These are phyloP conservation scores for Trachurus trachurus DNA, from an alignment of 2,797 vertebrate species.

Conservation along the genomic window DNA sequence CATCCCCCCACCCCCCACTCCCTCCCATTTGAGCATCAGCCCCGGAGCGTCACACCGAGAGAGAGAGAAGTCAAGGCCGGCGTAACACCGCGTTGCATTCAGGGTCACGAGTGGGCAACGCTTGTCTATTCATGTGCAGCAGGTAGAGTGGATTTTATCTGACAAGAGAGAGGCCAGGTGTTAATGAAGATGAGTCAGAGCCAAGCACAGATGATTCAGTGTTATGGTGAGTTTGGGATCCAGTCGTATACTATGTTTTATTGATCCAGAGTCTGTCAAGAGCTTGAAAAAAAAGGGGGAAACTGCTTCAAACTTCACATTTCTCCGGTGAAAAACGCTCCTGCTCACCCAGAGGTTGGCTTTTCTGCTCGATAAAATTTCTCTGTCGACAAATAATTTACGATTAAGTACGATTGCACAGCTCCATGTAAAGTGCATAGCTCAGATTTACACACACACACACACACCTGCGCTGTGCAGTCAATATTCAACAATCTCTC, in stretches of 20 bases:
- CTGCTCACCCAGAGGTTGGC: neutral
- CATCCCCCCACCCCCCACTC: constrained; percentile 9
- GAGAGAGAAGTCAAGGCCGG: constrained; percentile 16
- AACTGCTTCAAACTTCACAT: neutral
- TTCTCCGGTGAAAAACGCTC: neutral
- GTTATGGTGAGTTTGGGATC: neutral
- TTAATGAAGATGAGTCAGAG: constrained; percentile 15
- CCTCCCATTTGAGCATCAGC: constrained; percentile 50
- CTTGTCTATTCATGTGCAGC: constrained; percentile 2
- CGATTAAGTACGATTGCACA: constrained; percentile 21
- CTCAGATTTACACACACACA: constrained; percentile 6
- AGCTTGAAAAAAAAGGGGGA: neutral
- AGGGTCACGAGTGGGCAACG: neutral
- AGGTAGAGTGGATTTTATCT: neutral
- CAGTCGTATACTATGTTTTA: neutral
- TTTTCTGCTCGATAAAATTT: neutral
- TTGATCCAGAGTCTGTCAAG: constrained; percentile 20
- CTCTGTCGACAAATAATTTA: constrained; percentile 16
- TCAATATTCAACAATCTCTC: constrained; percentile 18
- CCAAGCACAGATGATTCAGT: neutral
- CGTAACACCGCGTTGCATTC: constrained; percentile 6
- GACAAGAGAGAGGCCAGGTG: constrained; percentile 30
- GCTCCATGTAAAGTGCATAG: constrained; percentile 33
- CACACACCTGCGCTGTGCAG: constrained; percentile 14
- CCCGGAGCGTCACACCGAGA: constrained; percentile 32